These are phyloP conservation scores for Leistus spinibarbis DNA, from an alignment of 2,888 invertebrate genomes.

Conservation along the genomic window DNA sequence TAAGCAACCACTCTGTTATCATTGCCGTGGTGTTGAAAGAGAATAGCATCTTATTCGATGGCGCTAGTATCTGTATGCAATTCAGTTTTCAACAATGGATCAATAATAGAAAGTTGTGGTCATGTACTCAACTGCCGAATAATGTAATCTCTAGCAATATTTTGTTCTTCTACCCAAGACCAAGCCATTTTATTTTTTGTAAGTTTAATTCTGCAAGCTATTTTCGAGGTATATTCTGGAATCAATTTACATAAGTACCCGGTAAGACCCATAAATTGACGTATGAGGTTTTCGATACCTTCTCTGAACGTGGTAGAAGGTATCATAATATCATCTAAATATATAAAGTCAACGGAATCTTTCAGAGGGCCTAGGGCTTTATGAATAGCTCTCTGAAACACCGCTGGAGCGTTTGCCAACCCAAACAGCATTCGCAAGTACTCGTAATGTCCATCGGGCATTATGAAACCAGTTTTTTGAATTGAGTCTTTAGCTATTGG, in stretches of 20 bases:
- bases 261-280: not conserved
- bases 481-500: not conserved
- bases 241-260: not conserved
- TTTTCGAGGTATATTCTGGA: not conserved
- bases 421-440: constrained; percentile 41
- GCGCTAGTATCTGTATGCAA: constrained; percentile 48
- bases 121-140: too few species aligned
- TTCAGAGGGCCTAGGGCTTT: constrained; percentile 40
- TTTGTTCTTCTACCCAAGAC: too few species aligned
- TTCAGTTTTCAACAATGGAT: constrained; percentile 42
- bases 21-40: constrained; percentile 45
- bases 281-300: constrained; percentile 36
- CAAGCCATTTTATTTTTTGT: too few species aligned
- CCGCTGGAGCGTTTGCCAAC: constrained; percentile 40
- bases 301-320: constrained; percentile 41
- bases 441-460: not conserved
- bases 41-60: constrained; percentile 45
- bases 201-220: not conserved
- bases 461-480: not conserved
- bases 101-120: constrained; percentile 46
- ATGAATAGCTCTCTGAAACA: constrained; percentile 38
- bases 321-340: constrained; percentile 43
- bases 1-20: constrained; percentile 44
- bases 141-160: too few species aligned
- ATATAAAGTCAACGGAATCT: constrained; percentile 39